A percentile compares a stretch with the other conserved stretches of the same genome.
Conservation (phyloP, 2,113 vertebrate genomes). For the Nannospalax galili region DNA sequence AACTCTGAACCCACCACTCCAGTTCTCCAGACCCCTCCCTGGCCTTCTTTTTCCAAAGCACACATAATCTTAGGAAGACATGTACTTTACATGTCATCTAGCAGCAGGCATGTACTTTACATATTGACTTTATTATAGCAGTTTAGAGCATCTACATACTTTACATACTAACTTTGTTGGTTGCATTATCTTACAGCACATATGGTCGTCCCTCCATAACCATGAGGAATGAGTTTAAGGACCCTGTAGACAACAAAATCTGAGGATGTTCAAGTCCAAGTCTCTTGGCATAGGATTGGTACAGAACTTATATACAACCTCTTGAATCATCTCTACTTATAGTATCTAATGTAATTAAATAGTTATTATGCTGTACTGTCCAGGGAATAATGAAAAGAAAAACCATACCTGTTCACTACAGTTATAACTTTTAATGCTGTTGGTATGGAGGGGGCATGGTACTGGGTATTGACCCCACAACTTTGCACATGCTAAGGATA, state of each 20-base stretch:
- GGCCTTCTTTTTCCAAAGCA: background rate
- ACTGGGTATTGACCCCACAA: background rate
- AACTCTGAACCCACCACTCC: too few species aligned
- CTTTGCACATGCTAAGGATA: background rate
- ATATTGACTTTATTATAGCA: background rate
- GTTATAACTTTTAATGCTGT: background rate
- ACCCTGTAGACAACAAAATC: background rate
- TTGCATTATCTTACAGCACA: too few species aligned
- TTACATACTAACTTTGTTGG: background rate
- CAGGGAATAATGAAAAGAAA: background rate
- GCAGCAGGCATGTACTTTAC: rapidly evolving
- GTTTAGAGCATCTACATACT: background rate
- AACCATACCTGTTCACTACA: background rate
- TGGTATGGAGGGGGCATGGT: background rate
- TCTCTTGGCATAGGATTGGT: background rate
- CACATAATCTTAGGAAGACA: rapidly evolving
- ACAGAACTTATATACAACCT: background rate
- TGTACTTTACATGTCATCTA: background rate
- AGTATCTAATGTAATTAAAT: background rate
- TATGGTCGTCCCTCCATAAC: background rate
- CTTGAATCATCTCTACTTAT: background rate
- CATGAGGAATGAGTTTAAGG: background rate
- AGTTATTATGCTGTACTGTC: background rate
- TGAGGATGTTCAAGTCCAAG: background rate
- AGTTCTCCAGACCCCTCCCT: too few species aligned